Conservation (phyloP, 2,113 vertebrate species). For the Crotalus tigris region DNA sequence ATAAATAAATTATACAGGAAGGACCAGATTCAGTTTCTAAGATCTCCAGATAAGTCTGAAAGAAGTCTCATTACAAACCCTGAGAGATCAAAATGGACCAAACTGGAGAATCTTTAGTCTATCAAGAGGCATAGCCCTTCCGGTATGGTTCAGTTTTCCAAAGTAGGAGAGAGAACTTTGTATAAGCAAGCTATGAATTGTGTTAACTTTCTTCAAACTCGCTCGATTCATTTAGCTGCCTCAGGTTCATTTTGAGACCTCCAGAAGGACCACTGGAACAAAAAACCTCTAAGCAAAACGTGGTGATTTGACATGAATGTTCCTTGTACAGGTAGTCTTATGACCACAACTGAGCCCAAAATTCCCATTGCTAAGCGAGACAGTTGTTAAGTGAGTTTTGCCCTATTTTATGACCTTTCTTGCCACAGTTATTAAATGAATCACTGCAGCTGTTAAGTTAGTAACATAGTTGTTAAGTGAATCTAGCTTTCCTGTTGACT, state of each 20-base stretch:
- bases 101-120: background rate
- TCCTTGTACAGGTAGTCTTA: conserved; percentile 22
- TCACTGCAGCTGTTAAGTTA: no score
- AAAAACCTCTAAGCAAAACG: conserved; percentile 42
- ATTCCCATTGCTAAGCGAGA: no score
- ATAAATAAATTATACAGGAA: no score
- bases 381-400: no score
- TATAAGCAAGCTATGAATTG: no score
- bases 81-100: background rate
- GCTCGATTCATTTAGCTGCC: conserved; percentile 38
- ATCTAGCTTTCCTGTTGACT: no score
- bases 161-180: no score
- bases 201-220: background rate
- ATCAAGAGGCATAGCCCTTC: background rate
- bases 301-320: conserved; percentile 36
- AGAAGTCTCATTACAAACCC: background rate
- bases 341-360: no score
- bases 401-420: no score
- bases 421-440: no score
- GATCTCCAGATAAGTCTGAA: background rate
- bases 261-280: background rate
- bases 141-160: background rate
- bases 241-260: conserved; percentile 3
- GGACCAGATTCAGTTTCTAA: no score
- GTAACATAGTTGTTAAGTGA: no score